phyloP scores from a whole-genome alignment of 1,140 invertebrate genomes.

The Papilio machaon region DNA sequence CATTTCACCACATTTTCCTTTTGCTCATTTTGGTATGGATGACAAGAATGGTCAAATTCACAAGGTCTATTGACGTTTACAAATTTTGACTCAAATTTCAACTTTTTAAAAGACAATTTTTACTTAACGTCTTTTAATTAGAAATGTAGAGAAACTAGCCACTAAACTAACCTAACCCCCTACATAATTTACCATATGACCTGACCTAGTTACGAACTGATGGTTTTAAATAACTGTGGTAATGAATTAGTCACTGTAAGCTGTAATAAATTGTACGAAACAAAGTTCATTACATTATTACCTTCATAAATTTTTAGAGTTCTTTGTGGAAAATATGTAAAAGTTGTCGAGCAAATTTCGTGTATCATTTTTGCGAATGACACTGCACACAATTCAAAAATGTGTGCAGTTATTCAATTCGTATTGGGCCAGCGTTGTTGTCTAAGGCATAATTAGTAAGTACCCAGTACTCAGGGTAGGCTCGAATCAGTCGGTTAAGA shows the following conservation, averaged over 20 bases:
- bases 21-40: background rate
- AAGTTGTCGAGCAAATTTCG: background rate
- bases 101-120: background rate
- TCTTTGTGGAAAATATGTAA: background rate
- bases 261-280: slow-evolving; percentile 28
- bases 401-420: background rate
- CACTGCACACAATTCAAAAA: too few species aligned
- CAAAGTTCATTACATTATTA: slow-evolving; percentile 10
- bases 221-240: slow-evolving; percentile 11
- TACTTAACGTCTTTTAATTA: background rate
- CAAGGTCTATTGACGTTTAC: too few species aligned
- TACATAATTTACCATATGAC: background rate
- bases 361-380: background rate
- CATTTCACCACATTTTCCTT: too few species aligned
- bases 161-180: too few species aligned
- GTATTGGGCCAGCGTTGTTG: too few species aligned
- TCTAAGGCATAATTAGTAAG: too few species aligned
- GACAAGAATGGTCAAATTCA: background rate
- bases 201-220: slow-evolving; percentile 22
- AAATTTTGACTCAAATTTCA: too few species aligned
- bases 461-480: too few species aligned
- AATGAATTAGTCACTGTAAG: slow-evolving; percentile 28
- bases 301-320: background rate
- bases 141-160: background rate
- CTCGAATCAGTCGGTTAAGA: too few species aligned